Evolutionary conservation across 37 sponge, comb jelly and placozoan species (phyloP).

Genomic region (Bolinopsis microptera): DNA sequence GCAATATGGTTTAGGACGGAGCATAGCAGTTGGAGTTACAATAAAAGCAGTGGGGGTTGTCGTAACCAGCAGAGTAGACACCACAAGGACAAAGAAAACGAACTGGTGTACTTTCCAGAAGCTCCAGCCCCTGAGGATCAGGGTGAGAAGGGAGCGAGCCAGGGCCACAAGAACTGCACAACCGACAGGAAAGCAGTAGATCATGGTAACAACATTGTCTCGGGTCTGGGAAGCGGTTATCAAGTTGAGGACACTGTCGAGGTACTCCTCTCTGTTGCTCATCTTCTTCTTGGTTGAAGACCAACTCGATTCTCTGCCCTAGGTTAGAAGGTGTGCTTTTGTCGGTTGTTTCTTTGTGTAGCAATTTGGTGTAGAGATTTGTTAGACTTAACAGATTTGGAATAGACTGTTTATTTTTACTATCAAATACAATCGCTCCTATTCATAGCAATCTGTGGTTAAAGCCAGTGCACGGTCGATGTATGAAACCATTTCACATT

Average conservation of each 20-base stretch:
- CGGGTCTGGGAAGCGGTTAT: constrained; percentile 3
- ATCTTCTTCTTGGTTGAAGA: too few relatives aligned
- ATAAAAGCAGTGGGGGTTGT: constrained; percentile 44
- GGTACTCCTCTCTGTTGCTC: background rate
- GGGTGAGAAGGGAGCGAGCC: background rate
- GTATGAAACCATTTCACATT: too few relatives aligned
- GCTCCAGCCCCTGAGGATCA: background rate
- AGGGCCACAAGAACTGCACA: background rate
- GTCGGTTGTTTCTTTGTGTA: too few relatives aligned
- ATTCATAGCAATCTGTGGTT: too few relatives aligned
- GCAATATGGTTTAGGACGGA: constrained; percentile 48
- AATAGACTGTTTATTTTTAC: too few relatives aligned
- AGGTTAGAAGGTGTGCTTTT: too few relatives aligned
- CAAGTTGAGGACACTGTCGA: constrained; percentile 24
- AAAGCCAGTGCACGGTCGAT: too few relatives aligned
- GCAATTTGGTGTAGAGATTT: too few relatives aligned
- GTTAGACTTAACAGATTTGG: too few relatives aligned
- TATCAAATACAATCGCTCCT: too few relatives aligned
- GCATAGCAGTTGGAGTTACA: background rate
- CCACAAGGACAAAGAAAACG: background rate
- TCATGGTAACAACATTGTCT: background rate
- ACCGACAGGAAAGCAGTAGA: background rate
- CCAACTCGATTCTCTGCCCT: too few relatives aligned
- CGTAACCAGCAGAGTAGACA: background rate
- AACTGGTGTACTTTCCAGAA: background rate